Conservation (phyloP, 2,797 vertebrate genomes). For the Masticophis lateralis region DNA sequence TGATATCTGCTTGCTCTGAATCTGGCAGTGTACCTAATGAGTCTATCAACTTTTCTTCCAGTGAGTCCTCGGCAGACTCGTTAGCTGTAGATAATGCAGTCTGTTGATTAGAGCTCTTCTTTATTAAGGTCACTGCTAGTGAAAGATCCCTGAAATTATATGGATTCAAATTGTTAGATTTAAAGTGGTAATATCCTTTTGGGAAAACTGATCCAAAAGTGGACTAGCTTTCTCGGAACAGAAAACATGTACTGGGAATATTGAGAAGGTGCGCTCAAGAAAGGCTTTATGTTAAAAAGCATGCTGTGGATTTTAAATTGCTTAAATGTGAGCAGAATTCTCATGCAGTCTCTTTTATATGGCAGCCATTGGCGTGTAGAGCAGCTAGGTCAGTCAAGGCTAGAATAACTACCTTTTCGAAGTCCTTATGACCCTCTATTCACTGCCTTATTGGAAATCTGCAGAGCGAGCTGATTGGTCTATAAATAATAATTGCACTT, state of each 20-base stretch:
- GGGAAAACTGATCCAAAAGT: background rate
- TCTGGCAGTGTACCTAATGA: background rate
- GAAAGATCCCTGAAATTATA: background rate
- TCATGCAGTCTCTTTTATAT: background rate
- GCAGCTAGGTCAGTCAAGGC: background rate
- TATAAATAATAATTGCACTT: background rate
- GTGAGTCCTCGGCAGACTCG: background rate
- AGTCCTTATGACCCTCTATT: background rate
- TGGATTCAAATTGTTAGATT: background rate
- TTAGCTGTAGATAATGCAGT: background rate
- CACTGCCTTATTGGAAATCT: background rate
- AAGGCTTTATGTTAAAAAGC: background rate
- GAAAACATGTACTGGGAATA: background rate
- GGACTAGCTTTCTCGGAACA: background rate
- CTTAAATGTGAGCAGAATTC: background rate
- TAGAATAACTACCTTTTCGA: background rate
- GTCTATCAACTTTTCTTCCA: background rate
- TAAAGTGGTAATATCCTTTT: background rate
- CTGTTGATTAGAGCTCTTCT: background rate
- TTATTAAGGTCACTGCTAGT: background rate
- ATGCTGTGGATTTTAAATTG: background rate
- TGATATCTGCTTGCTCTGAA: background rate
- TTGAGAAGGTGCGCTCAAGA: background rate
- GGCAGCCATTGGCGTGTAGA: background rate
- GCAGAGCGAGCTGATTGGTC: background rate